These are phyloP conservation scores for Taurulus bubalis DNA, from an alignment of 2,113 vertebrate genomes.

Conservation along the genomic window DNA sequence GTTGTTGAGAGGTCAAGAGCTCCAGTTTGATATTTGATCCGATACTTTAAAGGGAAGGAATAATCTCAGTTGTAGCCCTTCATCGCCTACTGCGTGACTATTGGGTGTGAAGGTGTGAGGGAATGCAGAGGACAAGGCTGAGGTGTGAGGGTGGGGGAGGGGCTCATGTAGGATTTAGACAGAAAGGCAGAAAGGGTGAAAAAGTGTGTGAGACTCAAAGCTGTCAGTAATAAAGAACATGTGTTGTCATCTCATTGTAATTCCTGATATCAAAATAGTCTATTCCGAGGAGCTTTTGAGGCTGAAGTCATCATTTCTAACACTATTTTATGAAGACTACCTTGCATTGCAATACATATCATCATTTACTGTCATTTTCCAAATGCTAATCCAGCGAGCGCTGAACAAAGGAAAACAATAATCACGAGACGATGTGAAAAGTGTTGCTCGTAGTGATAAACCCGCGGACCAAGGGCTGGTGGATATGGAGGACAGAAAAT, in stretches of 20 bases:
- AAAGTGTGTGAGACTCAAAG: background rate
- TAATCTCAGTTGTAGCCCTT: conserved; percentile 26
- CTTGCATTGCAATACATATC: background rate
- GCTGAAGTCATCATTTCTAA: background rate
- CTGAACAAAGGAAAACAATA: background rate
- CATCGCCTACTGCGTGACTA: background rate
- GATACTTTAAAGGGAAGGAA: background rate
- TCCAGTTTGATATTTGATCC: conserved; percentile 22
- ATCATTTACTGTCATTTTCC: background rate
- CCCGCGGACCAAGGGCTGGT: too few relatives aligned
- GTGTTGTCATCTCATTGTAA: background rate
- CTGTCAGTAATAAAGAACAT: background rate
- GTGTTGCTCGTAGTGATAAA: too few relatives aligned
- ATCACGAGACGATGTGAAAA: background rate
- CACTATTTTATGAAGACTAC: background rate
- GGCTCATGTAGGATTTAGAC: background rate
- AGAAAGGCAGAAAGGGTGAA: background rate
- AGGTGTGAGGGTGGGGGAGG: background rate
- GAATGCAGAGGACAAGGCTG: background rate
- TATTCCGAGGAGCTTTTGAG: background rate
- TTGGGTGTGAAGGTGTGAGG: background rate
- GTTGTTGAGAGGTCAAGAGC: conserved; percentile 16
- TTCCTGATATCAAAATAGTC: background rate
- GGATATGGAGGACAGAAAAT: too few relatives aligned
- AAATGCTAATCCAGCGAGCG: background rate